Conservation (phyloP, 2,113 vertebrate species). For the Pangasianodon hypophthalmus region DNA sequence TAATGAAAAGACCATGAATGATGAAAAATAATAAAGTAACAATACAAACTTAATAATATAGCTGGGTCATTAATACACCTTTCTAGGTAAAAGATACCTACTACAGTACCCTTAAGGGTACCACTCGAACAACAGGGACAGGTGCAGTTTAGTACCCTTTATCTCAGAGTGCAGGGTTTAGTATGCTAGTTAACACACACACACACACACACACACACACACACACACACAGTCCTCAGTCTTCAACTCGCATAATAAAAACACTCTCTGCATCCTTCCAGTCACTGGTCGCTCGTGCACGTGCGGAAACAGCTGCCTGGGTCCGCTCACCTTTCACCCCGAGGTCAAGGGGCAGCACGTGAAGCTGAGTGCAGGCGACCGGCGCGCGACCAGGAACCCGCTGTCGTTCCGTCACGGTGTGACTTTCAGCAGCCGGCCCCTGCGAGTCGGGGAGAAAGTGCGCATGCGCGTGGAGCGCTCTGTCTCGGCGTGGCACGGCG, state of each 20-base stretch:
- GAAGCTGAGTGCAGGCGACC: conserved; percentile 57
- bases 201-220: neutral
- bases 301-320: conserved; percentile 52
- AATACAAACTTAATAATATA: too few species aligned
- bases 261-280: neutral
- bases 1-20: too few species aligned
- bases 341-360: conserved; percentile 68
- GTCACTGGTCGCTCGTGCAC: neutral
- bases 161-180: neutral
- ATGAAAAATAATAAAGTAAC: too few species aligned
- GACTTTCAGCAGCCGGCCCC: conserved; percentile 77
- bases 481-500: conserved; percentile 66
- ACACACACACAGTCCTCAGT: neutral
- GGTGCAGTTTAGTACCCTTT: neutral
- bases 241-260: neutral
- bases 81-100: neutral
- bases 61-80: too few species aligned
- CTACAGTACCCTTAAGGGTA: neutral
- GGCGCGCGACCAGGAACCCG: conserved; percentile 56
- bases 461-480: conserved; percentile 65
- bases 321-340: conserved; percentile 74
- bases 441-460: conserved; percentile 71
- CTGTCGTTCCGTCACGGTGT: conserved; percentile 75
- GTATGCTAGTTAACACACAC: neutral
- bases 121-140: neutral